A percentile compares a stretch with the other conserved stretches of the same genome.
Conservation (phyloP, 2,113 vertebrate species). For the Paramisgurnus dabryanus region DNA sequence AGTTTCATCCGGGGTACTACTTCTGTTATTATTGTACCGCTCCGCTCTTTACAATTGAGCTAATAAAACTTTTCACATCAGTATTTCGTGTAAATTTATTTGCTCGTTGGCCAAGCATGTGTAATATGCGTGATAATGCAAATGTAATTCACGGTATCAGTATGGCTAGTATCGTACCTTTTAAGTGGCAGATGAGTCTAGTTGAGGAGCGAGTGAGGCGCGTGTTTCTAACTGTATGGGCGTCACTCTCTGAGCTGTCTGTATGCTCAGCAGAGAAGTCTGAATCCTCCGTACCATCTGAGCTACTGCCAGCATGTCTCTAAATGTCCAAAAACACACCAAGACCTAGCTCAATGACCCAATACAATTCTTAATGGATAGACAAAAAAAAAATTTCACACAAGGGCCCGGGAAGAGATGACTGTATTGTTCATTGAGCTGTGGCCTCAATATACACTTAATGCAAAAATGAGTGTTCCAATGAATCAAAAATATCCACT, state of each 20-base stretch:
- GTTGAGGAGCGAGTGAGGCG: conserved; percentile 90
- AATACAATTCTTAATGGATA: neutral
- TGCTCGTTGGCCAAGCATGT: too few relatives aligned
- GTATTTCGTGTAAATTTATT: too few relatives aligned
- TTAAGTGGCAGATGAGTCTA: conserved; percentile 89
- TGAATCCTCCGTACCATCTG: conserved; percentile 95
- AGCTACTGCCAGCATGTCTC: conserved; percentile 94
- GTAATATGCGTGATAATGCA: too few relatives aligned
- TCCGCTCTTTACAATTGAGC: too few relatives aligned
- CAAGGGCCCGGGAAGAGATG: too few relatives aligned
- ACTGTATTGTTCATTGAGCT: too few relatives aligned
- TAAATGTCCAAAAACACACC: conserved; percentile 58
- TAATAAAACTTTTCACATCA: too few relatives aligned
- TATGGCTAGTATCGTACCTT: conserved; percentile 74
- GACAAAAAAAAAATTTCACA: too few relatives aligned
- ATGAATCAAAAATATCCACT: neutral
- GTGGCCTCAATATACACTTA: neutral
- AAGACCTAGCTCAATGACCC: neutral
- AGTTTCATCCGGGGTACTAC: too few relatives aligned
- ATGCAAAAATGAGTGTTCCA: neutral
- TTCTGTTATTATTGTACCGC: too few relatives aligned
- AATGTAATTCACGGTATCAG: too few relatives aligned
- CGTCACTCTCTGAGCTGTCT: conserved; percentile 83
- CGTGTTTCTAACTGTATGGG: conserved; percentile 78
- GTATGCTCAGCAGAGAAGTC: conserved; percentile 94